Base-by-base conservation (phyloP, 2,888 invertebrate genomes). In the Nasonia oneida region DNA sequence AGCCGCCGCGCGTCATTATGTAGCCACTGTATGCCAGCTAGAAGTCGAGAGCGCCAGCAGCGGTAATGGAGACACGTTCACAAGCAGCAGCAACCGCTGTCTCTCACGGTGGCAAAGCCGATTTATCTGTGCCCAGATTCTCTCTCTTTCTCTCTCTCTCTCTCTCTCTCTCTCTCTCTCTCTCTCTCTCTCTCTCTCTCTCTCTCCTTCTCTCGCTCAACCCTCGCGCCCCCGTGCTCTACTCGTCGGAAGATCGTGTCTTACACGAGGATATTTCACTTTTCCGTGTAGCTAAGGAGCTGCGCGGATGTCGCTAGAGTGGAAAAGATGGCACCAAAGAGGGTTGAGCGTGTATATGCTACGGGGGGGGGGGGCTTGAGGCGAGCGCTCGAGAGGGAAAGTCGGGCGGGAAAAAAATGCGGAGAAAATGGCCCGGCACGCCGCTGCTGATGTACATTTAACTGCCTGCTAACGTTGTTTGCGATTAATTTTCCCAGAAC, bases 41-140 rank as follows among this genome's bases (percentile, higher is more conserved):
- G 86, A 82, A 86, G 88, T 67, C 53, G 53, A 47, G 53, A 70
- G 78, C 78, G 67, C 67, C 67, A 14, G 57, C 14, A 23, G 29
- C 33, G 71, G 87, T 91, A 91, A 92, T 92, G 90, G 91, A 92
- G 91, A 92, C 91, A 91, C 91, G 91, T 91, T 91, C 91, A 88
- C 90, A 89, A 90, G 89, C 14, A 67, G 78, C 12, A 57, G 67
- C 77, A 89, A 90, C 90, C 89, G 90, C 90, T 61, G 57, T 61
- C 90, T 90, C 88, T 90, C 89, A 89, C 89, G 89, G 89, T 90
- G 90, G 90, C 90, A 90, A 91, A 90, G 91, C 90, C 91, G 92
- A 92, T 92, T 92, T 91, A 91, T 92, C 91, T 91, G 89, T 90
- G 89, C 91, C 90, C 90, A 90, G 90, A 90, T 77, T 77, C 77